Conservation (phyloP, 2,113 vertebrate species). For the Misgurnus anguillicaudatus region DNA sequence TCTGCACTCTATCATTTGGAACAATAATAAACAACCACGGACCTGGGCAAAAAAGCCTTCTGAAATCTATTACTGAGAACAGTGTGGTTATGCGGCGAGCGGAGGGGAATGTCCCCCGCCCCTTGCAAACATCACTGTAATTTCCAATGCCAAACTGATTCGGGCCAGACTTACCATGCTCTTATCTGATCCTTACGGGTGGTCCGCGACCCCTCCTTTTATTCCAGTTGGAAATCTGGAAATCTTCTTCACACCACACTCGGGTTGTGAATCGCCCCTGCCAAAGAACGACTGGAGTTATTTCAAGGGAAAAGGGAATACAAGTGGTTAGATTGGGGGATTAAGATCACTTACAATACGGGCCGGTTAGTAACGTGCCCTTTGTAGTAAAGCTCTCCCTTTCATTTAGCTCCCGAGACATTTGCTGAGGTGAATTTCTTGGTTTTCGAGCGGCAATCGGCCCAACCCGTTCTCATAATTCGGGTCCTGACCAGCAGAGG, state of each 20-base stretch:
- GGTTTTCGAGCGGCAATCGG: slow-evolving; percentile 30
- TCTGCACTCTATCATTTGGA: slow-evolving; percentile 76
- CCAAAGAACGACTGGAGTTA: slow-evolving; percentile 56
- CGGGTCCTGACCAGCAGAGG: not conserved
- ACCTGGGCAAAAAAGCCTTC: slow-evolving; percentile 63
- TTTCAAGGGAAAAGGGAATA: slow-evolving; percentile 45
- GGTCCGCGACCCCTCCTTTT: slow-evolving; percentile 61
- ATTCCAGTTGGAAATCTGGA: slow-evolving; percentile 58
- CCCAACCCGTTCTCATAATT: no score
- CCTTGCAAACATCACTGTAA: slow-evolving; percentile 65
- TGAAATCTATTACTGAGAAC: slow-evolving; percentile 73
- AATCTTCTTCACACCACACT: slow-evolving; percentile 58
- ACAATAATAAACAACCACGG: slow-evolving; percentile 75
- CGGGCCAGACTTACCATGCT: slow-evolving; percentile 68
- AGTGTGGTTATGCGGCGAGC: slow-evolving; percentile 60
- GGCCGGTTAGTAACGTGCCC: slow-evolving; percentile 32
- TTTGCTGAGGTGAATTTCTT: slow-evolving; percentile 7
- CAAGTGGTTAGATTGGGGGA: slow-evolving; percentile 54
- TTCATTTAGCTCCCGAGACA: slow-evolving; percentile 25
- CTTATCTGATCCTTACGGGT: slow-evolving; percentile 76
- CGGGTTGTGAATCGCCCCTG: slow-evolving; percentile 47
- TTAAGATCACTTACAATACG: slow-evolving; percentile 51
- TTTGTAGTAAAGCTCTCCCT: slow-evolving; percentile 18
- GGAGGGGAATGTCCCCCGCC: slow-evolving; percentile 37
- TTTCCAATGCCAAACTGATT: slow-evolving; percentile 73